Conservation (phyloP, 2,113 vertebrate species). For the Hippopotamus amphibius region DNA sequence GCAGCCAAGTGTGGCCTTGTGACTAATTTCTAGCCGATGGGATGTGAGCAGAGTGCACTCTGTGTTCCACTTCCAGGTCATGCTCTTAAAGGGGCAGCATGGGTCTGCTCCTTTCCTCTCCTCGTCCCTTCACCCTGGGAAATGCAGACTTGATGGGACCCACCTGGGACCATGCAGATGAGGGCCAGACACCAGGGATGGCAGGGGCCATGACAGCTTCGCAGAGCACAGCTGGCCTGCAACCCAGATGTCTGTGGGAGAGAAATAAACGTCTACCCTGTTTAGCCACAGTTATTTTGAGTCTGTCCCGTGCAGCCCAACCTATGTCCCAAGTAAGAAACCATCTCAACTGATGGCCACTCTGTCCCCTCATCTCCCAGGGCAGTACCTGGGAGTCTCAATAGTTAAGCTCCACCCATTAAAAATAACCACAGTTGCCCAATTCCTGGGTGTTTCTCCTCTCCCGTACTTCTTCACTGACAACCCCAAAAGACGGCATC, state of each 20-base stretch:
- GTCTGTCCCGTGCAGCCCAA: background rate
- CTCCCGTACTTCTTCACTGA: background rate
- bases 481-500: background rate
- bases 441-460: background rate
- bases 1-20: background rate
- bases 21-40: background rate
- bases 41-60: background rate
- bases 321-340: background rate
- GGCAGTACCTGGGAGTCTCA: background rate
- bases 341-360: background rate
- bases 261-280: background rate
- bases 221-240: background rate
- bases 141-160: background rate
- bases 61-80: background rate
- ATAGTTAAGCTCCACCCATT: background rate
- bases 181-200: background rate
- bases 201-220: background rate
- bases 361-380: background rate
- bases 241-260: fast-evolving
- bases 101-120: background rate
- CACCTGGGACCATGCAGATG: background rate
- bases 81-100: background rate
- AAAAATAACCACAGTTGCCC: background rate
- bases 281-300: background rate
- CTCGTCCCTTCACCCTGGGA: background rate